Conservation (phyloP, 2,888 invertebrate species). For the Lucinisca nassula region DNA sequence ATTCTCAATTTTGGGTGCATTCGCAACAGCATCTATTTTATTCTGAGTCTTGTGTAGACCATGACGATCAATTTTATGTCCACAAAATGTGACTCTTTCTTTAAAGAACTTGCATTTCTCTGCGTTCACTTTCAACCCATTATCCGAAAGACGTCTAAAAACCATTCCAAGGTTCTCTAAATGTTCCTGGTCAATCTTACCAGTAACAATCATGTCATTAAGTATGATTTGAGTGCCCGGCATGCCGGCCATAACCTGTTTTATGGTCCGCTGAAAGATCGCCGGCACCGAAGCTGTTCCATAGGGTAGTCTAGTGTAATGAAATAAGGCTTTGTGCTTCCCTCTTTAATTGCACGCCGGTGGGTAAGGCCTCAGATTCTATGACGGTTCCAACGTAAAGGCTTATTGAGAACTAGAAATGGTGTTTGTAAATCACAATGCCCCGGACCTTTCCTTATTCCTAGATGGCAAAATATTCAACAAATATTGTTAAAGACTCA, state of each 20-base stretch:
- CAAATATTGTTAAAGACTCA: no score
- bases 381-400: no score
- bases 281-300: constrained; percentile 71
- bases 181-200: constrained; percentile 28
- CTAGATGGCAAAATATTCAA: no score
- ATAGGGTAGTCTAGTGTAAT: constrained; percentile 71
- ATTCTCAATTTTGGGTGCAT: constrained; percentile 42
- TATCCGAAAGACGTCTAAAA: constrained; percentile 16
- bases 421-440: no score
- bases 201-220: constrained; percentile 49
- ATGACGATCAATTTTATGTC: constrained; percentile 40
- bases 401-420: no score
- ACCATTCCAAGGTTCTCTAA: constrained; percentile 35
- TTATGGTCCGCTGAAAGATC: constrained; percentile 73
- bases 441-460: no score
- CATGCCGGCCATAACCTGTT: constrained; percentile 70
- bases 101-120: constrained; percentile 55
- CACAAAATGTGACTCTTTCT: constrained; percentile 42
- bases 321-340: constrained; percentile 66
- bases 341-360: no score
- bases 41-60: constrained; percentile 51
- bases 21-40: constrained; percentile 31
- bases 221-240: constrained; percentile 42
- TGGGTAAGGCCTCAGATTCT: no score
- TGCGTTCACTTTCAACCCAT: constrained; percentile 35